Percentiles rank a stretch among this genome's conserved stretches.
Evolutionary conservation across 1,140 invertebrate species (phyloP).

Genomic region (Drosophila tsacasi): DNA sequence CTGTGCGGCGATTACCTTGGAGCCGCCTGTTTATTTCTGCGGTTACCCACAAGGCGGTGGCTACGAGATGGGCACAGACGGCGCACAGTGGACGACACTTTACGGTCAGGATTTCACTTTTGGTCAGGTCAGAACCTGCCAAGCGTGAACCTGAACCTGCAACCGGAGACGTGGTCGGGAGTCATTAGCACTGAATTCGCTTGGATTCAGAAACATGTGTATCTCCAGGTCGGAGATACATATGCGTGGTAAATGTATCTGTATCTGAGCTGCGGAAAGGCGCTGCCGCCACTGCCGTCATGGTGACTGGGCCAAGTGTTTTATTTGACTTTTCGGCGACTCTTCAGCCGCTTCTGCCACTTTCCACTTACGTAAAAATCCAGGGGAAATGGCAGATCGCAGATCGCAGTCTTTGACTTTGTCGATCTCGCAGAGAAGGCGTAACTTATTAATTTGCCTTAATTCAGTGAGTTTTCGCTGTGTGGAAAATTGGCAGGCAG

Average conservation of each 20-base stretch:
- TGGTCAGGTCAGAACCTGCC: slow-evolving; percentile 54
- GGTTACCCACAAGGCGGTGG: slow-evolving; percentile 58
- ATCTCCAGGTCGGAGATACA: slow-evolving; percentile 23
- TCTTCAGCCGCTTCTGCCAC: slow-evolving; percentile 25
- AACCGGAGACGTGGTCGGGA: slow-evolving; percentile 25
- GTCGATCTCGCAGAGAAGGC: slow-evolving; percentile 30
- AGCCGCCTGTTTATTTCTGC: slow-evolving; percentile 43
- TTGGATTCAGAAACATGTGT: slow-evolving; percentile 28
- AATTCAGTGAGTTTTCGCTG: slow-evolving; percentile 70
- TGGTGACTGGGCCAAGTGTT: slow-evolving; percentile 44
- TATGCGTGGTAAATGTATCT: slow-evolving; percentile 12
- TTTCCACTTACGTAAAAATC: slow-evolving; percentile 59
- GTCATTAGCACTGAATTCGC: slow-evolving; percentile 50
- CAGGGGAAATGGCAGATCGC: slow-evolving; percentile 55
- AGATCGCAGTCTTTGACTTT: slow-evolving; percentile 20
- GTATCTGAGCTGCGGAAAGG: slow-evolving; percentile 39
- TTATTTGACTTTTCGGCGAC: slow-evolving; percentile 40
- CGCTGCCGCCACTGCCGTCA: slow-evolving; percentile 38
- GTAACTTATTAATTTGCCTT: slow-evolving; percentile 77
- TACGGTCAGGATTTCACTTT: slow-evolving; percentile 67
- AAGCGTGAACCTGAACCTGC: slow-evolving; percentile 52
- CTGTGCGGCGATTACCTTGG: slow-evolving; percentile 23
- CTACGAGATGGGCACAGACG: slow-evolving; percentile 6
- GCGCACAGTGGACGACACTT: slow-evolving; percentile 18
- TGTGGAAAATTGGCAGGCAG: slow-evolving; percentile 67